These are phyloP conservation scores for Chirona hameri DNA, from an alignment of 2,888 invertebrate genomes.

Conservation along the genomic window DNA sequence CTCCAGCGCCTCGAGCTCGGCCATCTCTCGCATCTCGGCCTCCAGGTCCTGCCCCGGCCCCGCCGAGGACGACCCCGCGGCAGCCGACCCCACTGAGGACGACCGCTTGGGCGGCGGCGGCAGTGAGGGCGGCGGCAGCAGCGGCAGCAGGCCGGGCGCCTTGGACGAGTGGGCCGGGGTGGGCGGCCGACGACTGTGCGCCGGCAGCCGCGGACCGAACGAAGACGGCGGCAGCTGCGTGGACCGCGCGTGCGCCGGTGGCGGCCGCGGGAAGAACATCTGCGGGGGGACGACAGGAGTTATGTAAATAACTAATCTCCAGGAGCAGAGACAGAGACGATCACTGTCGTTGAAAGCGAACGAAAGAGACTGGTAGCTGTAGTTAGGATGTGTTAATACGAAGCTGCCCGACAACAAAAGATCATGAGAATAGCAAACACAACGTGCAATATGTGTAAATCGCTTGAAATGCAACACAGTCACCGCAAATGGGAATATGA, in stretches of 20 bases:
- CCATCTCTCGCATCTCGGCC: conserved; percentile 10
- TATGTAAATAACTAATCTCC: no score
- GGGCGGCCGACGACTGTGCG: background rate
- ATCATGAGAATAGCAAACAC: no score
- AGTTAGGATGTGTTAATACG: no score
- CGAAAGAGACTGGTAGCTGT: no score
- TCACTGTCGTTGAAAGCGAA: no score
- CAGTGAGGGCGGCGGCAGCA: background rate
- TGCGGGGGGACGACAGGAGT: no score
- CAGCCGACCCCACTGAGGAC: background rate
- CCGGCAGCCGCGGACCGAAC: conserved; percentile 6
- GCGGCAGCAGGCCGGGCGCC: background rate
- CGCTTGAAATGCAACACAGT: no score
- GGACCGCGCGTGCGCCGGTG: background rate
- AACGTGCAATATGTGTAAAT: no score
- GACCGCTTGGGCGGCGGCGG: background rate
- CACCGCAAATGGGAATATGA: no score
- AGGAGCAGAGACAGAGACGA: no score
- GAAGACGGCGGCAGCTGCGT: background rate
- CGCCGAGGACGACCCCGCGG: no score
- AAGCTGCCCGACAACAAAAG: no score
- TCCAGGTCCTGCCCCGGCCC: background rate
- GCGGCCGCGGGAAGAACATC: conserved; percentile 1
- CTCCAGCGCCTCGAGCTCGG: conserved; percentile 25
- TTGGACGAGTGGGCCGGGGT: background rate